These are phyloP conservation scores for Halictus quadricinctus DNA, from an alignment of 2,888 invertebrate species.

Conservation along the genomic window DNA sequence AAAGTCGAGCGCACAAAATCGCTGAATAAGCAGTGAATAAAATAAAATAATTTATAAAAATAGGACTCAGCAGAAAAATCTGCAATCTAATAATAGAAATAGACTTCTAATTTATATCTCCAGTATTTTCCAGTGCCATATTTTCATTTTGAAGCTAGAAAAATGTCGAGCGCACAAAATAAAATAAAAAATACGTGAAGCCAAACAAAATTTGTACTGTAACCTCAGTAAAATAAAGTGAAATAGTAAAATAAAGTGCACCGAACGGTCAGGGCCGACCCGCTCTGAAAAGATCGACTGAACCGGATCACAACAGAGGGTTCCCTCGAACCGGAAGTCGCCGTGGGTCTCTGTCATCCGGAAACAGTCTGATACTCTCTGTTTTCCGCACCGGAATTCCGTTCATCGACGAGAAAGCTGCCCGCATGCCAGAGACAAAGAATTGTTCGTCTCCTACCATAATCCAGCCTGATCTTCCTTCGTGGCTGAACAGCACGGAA, in stretches of 20 bases:
- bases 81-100: too few relatives aligned
- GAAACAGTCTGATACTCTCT: slow-evolving; percentile 55
- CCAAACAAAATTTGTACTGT: not conserved
- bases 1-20: too few relatives aligned
- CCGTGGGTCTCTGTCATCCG: slow-evolving; percentile 69
- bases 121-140: too few relatives aligned
- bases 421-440: not conserved
- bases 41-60: too few relatives aligned
- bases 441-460: not conserved
- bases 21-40: too few relatives aligned
- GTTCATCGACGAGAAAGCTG: slow-evolving; percentile 57
- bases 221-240: too few relatives aligned
- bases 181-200: not conserved
- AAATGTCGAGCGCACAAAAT: too few relatives aligned
- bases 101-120: too few relatives aligned
- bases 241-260: not conserved
- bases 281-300: not conserved
- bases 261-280: not conserved
- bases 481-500: not conserved
- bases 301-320: slow-evolving; percentile 42
- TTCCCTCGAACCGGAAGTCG: slow-evolving; percentile 75
- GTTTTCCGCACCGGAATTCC: slow-evolving; percentile 52
- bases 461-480: not conserved
- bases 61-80: too few relatives aligned
- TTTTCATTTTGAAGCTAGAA: too few relatives aligned